Evolutionary conservation across 2,113 vertebrate species (phyloP).

Genomic region (Aptenodytes patagonicus): DNA sequence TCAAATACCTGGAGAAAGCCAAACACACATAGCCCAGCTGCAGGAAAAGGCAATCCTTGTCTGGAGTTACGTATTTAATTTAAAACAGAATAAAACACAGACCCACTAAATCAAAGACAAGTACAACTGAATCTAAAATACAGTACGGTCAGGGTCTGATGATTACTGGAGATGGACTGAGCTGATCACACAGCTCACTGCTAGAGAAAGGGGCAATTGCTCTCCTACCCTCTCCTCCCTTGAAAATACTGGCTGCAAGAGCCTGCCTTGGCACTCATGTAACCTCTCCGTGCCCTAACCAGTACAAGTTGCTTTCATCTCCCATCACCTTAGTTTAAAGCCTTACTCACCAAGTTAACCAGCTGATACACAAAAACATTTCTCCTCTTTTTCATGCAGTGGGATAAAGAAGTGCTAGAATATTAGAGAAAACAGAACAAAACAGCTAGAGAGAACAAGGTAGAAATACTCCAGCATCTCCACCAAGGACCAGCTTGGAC

Average conservation of each 20-base stretch:
- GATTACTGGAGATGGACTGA: not conserved
- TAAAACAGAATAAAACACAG: not conserved
- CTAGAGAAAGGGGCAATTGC: not conserved
- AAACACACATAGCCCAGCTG: not conserved
- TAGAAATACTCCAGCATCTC: not conserved
- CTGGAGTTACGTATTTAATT: not conserved
- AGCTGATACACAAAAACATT: not conserved
- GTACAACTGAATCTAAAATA: not conserved
- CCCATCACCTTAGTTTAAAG: not conserved
- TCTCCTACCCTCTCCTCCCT: not conserved
- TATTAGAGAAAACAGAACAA: not conserved
- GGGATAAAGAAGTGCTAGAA: not conserved
- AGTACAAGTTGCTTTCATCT: not conserved
- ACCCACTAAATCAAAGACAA: not conserved
- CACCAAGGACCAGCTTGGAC: not conserved
- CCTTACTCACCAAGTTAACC: not conserved
- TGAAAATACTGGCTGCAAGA: not conserved
- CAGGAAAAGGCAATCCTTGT: not conserved
- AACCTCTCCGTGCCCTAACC: not conserved
- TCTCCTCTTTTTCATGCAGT: not conserved
- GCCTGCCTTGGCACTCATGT: not conserved
- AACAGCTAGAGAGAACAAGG: not conserved
- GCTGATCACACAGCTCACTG: not conserved
- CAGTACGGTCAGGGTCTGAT: not conserved
- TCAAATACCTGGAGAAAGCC: not conserved